phyloP scores from a whole-genome alignment of 92 coral and sea anemone genomes.

The Paragorgia papillata region DNA sequence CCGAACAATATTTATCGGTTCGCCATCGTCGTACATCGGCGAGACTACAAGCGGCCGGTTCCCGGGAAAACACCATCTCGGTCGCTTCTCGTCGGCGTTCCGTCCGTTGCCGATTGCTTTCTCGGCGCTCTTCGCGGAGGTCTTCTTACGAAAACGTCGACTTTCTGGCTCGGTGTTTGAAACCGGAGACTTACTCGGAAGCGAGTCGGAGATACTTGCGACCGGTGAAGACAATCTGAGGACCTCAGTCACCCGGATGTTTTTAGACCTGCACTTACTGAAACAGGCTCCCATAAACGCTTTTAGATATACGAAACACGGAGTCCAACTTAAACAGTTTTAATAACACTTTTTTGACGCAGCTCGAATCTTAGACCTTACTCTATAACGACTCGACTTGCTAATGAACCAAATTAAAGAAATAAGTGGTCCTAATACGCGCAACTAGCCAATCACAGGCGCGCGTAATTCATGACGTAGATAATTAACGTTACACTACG shows the following conservation, averaged over 20 bases:
- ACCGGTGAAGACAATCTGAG: not conserved
- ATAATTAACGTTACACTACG: not conserved
- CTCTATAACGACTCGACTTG: not conserved
- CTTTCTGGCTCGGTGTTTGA: not conserved
- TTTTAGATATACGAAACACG: not conserved
- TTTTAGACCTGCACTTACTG: not conserved
- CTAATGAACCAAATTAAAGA: not conserved
- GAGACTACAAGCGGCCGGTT: not conserved
- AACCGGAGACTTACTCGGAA: too few species aligned
- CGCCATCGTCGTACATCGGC: too few species aligned
- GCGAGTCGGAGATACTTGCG: not conserved
- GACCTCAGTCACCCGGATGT: not conserved
- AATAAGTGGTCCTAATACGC: not conserved
- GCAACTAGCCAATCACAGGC: not conserved
- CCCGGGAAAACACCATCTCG: not conserved
- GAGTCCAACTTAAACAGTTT: not conserved
- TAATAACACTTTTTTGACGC: not conserved
- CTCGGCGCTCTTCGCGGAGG: not conserved
- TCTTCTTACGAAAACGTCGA: not conserved
- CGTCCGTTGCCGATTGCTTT: not conserved
- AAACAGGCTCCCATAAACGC: not conserved
- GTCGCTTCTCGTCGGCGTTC: not conserved
- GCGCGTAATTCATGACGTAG: not conserved
- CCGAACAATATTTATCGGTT: too few species aligned
- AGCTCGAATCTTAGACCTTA: not conserved